Base-by-base conservation (phyloP, 2,797 vertebrate genomes). In the Parauchenoglanis ngamensis region DNA sequence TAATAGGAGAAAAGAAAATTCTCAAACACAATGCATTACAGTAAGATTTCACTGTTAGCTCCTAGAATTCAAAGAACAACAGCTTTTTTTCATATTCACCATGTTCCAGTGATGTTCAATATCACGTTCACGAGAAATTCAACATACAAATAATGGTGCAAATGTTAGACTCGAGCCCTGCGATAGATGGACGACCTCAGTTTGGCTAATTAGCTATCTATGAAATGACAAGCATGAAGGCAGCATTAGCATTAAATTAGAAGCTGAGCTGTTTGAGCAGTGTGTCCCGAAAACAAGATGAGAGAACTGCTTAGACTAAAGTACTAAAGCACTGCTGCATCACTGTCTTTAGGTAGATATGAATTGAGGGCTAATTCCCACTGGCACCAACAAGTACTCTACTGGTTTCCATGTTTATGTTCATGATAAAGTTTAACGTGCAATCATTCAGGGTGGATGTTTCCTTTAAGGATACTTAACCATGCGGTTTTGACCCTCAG, bases 291-390 rank as follows among this genome's bases (percentile, higher is more conserved):
- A 52, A 17, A 8, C 8, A 13, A 8, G 28, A 19, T 56, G n/a
- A 56, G 15, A 28, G 7, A 46, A 7, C 40, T 75, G 72, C 3
- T 75, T 46, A 75, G 72, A 25, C 8, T 49, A 75, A 75, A 49
- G 4, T 10, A 75, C 44, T 75, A 75, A 76, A 76, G 25, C 73
- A 25, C 73, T 76, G 73, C 73, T 52, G 73, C 46, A 76, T 13
- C 70, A 1, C 21, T n/a, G 23, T 76, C 25, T 2, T 17, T 15
- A 52, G 6, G 46, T 28, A 77, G 15, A 28, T 2, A 54, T 54
- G 13, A 28, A 17, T 0, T 52, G 3, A 28, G 75, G 49, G 25
- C 46, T 76, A 75, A 75, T 25, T 10, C 68, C 35, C 44, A 75
- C 3, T 44, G 35, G 15, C 13, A 31, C 13, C 28, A 76, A 15